Percentiles rank a stretch among this genome's conserved stretches.
These are phyloP conservation scores for Diglossa brunneiventris DNA, from an alignment of 2,113 vertebrate genomes.

Conservation along the genomic window DNA sequence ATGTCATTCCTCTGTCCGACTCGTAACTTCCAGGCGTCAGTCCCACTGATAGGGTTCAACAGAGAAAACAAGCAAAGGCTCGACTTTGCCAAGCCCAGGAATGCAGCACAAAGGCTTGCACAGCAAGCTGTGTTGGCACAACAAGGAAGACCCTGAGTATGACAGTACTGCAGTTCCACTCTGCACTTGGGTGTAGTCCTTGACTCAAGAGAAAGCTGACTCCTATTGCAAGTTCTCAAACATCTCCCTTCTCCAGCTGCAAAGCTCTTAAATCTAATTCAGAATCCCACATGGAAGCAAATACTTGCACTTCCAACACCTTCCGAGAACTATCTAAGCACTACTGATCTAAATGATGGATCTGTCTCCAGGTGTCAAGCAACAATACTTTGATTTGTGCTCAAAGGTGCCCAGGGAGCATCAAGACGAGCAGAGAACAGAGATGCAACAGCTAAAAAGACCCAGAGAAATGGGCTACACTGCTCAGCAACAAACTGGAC, in stretches of 20 bases:
- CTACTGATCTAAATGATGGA: background rate
- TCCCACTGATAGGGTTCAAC: background rate
- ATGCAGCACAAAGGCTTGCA: background rate
- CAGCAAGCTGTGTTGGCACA: fast-evolving
- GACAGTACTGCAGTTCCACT: background rate
- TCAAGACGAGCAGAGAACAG: fast-evolving
- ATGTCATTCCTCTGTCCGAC: background rate
- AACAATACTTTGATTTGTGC: background rate
- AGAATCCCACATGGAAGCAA: background rate
- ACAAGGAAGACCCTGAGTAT: background rate
- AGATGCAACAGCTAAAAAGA: background rate
- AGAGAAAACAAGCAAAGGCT: background rate
- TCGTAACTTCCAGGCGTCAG: background rate
- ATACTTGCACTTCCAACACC: background rate
- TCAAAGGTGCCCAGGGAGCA: background rate
- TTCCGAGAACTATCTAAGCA: background rate
- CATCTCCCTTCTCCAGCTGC: background rate
- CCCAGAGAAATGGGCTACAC: background rate
- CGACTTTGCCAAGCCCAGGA: background rate
- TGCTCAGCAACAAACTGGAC: background rate
- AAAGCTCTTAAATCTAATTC: background rate
- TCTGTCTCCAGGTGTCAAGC: background rate
- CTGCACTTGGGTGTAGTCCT: background rate
- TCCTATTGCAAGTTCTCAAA: background rate
- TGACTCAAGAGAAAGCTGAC: background rate